Base-by-base conservation (phyloP, 2,113 vertebrate species). In the Pongo abelii region DNA sequence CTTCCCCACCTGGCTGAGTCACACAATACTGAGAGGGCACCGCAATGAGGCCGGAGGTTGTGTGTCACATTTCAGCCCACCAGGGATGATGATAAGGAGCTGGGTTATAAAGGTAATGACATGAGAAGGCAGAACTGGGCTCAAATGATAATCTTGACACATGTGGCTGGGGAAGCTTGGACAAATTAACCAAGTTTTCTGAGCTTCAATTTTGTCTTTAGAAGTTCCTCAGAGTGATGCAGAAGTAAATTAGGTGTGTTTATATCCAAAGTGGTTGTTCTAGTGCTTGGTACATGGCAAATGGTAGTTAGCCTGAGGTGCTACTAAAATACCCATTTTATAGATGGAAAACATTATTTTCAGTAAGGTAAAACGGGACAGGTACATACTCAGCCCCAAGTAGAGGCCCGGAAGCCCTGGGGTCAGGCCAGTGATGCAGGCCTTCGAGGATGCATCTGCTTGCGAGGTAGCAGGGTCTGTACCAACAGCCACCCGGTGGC, bases 381-480 rank as follows among this genome's bases (percentile, higher is more conserved):
- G 61, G 61, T 64, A 64, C 27, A 64, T 32, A 64, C 12, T 64
- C 12, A 64, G 27, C 5, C 38, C 9, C 18, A 25, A 48, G 59
- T 23, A 40, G 8, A 20, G 85, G 4, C 30, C 43, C 27, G 20
- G 78, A 55, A 55, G 30, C 23, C 50, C 40, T 84, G 57, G 10
- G 6, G 25, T 8, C 30, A 55, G 72, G 40, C n/a, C n/a, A 43
- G 30, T 17, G 1, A 67, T 9, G 0, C 0, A 3, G 14, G 64
- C 38, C 84, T 43, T 46, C 9, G 38, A 27, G n/a, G 32, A 25
- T 52, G 12, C 8, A 38, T 30, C 27, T 85, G 1, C 83, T n/a
- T 18, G 30, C 75, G 32, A 67, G 18, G 6, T 27, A 59, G 16
- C 48, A 9, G 30, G 79, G 50, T 59, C 70, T 72, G 88, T 84